A percentile compares a stretch with the other conserved stretches of the same genome.
Evolutionary conservation across 2,797 vertebrate genomes (phyloP).

Genomic region (Bothrops alternatus): DNA sequence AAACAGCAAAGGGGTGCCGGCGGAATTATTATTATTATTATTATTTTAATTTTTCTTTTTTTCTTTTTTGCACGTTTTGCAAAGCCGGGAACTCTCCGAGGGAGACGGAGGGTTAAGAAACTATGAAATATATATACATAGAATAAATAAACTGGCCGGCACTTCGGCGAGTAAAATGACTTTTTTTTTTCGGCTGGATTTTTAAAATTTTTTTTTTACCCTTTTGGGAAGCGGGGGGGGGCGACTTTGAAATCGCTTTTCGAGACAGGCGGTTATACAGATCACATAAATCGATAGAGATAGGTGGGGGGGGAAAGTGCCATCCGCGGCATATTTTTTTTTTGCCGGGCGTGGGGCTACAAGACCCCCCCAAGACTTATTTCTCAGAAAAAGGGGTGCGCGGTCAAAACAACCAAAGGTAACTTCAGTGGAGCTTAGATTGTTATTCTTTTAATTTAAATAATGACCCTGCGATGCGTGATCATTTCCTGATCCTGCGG

Average conservation of each 20-base stretch:
- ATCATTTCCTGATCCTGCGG: neutral
- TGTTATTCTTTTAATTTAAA: neutral
- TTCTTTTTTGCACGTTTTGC: neutral
- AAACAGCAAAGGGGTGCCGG: neutral
- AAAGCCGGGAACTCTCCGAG: neutral
- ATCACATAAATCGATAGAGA: neutral
- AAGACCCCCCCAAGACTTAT: neutral
- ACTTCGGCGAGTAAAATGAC: neutral
- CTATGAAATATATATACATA: neutral
- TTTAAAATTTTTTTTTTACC: too few relatives aligned
- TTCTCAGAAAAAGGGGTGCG: neutral
- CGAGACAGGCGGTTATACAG: neutral
- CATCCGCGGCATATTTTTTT: neutral
- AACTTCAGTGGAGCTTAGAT: neutral
- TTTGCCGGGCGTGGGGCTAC: rapidly evolving
- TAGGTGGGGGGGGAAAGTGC: neutral
- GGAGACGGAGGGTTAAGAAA: neutral
- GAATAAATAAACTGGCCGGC: neutral
- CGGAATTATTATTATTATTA: too few relatives aligned
- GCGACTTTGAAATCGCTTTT: neutral
- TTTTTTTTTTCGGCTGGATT: neutral
- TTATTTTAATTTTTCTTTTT: too few relatives aligned
- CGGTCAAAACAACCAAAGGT: neutral
- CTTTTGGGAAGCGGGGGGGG: too few relatives aligned
- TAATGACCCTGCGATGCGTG: neutral